Conservation (phyloP, 2,888 invertebrate species). For the Danaus chrysippus region DNA sequence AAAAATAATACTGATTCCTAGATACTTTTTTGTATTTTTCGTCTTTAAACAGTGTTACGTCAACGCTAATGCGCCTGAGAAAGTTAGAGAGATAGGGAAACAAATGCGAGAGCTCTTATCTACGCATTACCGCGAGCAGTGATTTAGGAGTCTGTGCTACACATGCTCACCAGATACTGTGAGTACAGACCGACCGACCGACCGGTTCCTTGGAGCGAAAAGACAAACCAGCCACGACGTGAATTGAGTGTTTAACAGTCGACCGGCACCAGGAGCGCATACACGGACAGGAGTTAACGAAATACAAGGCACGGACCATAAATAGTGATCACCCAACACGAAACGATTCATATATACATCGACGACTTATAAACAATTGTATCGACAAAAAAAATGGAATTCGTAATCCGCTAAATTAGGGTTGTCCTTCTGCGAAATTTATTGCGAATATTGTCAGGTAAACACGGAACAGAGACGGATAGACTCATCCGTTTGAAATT, state of each 20-base stretch:
- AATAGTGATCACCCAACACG: constrained; percentile 21
- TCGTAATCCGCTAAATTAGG: constrained; percentile 13
- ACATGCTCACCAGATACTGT: constrained; percentile 38
- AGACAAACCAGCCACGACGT: constrained; percentile 60
- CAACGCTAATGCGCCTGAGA: constrained; percentile 70
- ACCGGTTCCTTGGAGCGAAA: constrained; percentile 58
- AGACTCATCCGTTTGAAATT: constrained; percentile 11
- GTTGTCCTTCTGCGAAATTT: constrained; percentile 24
- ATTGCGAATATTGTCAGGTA: constrained; percentile 21
- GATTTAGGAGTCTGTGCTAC: constrained; percentile 63
- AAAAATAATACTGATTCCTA: no score
- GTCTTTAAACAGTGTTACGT: constrained; percentile 42
- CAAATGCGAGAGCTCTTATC: constrained; percentile 76
- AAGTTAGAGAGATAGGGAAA: constrained; percentile 73
- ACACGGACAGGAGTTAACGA: constrained; percentile 47
- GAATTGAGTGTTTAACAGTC: constrained; percentile 62
- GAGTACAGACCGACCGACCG: background rate
- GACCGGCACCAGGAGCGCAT: constrained; percentile 49
- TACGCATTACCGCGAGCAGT: constrained; percentile 70
- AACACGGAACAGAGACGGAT: constrained; percentile 15
- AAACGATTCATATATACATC: constrained; percentile 4
- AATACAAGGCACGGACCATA: constrained; percentile 44
- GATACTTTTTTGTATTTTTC: background rate
- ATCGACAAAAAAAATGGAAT: constrained; percentile 9
- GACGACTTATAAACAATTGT: constrained; percentile 5